A percentile compares a stretch with the other conserved stretches of the same genome.
Conservation (phyloP, 2,888 invertebrate genomes). For the Arrhopalites spinosus region DNA sequence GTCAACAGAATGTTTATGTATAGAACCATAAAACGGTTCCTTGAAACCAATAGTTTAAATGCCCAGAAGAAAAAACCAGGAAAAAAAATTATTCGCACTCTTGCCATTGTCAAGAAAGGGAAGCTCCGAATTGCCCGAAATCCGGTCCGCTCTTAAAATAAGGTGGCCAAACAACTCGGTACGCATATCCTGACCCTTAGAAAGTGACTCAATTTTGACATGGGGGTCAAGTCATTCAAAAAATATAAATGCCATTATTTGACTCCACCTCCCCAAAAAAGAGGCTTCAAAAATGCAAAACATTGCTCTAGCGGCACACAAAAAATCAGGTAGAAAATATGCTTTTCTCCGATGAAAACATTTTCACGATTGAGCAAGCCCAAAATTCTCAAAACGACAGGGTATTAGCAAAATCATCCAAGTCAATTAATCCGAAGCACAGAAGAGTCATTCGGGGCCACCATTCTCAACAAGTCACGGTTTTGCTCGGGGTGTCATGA, state of each 20-base stretch:
- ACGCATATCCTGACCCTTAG: not conserved
- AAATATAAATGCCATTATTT: not conserved
- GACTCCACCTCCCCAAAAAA: not conserved
- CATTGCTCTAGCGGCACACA: not conserved
- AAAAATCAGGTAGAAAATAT: not conserved
- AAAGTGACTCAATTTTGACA: not conserved
- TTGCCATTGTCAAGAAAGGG: not conserved
- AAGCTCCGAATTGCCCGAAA: not conserved
- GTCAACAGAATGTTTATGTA: not conserved
- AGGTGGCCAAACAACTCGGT: not conserved
- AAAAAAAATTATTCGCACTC: not conserved
- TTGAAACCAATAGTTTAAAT: not conserved
- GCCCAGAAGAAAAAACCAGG: not conserved
- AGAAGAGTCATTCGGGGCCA: not conserved
- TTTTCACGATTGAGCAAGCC: not conserved
- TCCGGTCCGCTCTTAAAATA: not conserved
- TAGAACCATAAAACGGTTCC: not conserved
- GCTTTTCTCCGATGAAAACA: not conserved
- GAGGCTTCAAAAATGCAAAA: not conserved
- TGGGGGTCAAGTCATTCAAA: not conserved
- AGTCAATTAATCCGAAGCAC: not conserved
- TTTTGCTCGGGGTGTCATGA: not conserved
- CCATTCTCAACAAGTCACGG: not conserved
- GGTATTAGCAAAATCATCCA: not conserved
- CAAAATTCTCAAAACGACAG: conserved; percentile 2